Conservation (phyloP, 2,888 invertebrate species). For the Aphidius colemani region DNA sequence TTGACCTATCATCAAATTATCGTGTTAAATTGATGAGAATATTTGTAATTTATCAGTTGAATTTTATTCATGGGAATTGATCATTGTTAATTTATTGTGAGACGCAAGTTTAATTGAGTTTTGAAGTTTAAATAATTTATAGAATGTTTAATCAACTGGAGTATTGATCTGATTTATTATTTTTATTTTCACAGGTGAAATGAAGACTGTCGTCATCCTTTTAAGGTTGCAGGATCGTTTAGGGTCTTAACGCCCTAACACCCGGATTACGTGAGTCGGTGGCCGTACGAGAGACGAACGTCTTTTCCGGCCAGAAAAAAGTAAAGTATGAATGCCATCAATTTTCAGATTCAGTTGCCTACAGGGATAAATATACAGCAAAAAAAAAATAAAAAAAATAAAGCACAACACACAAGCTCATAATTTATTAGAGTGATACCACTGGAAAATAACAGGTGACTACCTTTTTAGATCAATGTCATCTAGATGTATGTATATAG, state of each 20-base stretch:
- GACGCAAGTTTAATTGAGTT: too few species aligned
- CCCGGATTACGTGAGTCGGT: slow-evolving; percentile 48
- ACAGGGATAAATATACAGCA: background rate
- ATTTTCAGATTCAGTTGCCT: slow-evolving; percentile 41
- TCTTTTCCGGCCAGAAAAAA: slow-evolving; percentile 34
- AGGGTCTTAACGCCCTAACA: slow-evolving; percentile 45
- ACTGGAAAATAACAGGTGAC: slow-evolving; percentile 7
- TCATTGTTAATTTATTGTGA: too few species aligned
- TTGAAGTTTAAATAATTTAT: too few species aligned
- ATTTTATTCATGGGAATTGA: too few species aligned
- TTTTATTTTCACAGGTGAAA: background rate
- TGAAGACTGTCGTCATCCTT: slow-evolving; percentile 15
- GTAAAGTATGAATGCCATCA: slow-evolving; percentile 52
- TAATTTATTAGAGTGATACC: slow-evolving; percentile 30
- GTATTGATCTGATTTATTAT: background rate
- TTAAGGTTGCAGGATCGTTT: slow-evolving; percentile 31
- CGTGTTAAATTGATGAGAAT: too few species aligned
- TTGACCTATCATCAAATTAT: too few species aligned
- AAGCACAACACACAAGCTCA: slow-evolving; percentile 24
- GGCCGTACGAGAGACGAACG: slow-evolving; percentile 33
- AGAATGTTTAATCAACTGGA: too few species aligned
- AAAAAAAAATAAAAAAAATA: slow-evolving; percentile 22
- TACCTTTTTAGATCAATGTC: slow-evolving; percentile 1
- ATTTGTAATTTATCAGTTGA: too few species aligned
- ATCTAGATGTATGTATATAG: background rate